Base-by-base conservation (phyloP, 2,797 vertebrate genomes). In the Tapirus indicus region DNA sequence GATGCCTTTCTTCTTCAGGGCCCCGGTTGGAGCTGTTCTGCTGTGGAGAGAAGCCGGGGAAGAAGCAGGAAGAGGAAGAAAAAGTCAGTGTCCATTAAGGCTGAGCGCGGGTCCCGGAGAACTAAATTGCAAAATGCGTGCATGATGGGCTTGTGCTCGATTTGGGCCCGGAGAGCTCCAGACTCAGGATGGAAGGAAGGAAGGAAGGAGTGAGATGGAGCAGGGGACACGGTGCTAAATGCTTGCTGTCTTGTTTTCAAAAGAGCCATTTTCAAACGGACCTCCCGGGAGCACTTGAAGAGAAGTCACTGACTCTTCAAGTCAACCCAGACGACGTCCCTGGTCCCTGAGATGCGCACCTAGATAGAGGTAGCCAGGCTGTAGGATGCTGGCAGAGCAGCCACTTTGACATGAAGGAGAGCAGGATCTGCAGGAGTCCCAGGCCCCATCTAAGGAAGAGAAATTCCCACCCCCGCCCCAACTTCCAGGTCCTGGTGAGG, bases 1-100 rank as follows among this genome's bases (percentile, higher is more conserved):
- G n/a, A 12, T 25, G 49, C 14, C 49, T 52, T 38, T 20, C 58
- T 72, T 74, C 29, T n/a, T 56, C 23, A 60, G 35, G 23, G 38
- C 47, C 32, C 14, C 16, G 2, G 10, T 52, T 7, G n/a, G 75
- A 68, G 49, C 41, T 41, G 2, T 5, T 72, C 23, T 20, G 17
- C n/a, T 49, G n/a, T 0, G 1, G 16, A 3, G 16, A 3, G 47
- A 23, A 60, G 25, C n/a, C 5, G 1, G 1, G 21, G 32, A 18
- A 54, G 54, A 18, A 25, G 14, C 49, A 86, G 78, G 23, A 41
- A 72, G 38, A 25, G 3, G 27, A 16, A n/a, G 29, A 77, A 68
- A 62, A 49, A 49, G 27, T 56, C 35, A 8, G 4, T 32, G 41
- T 66, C 41, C 4, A 6, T 38, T 44, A 84, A 32, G 60, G 58